Percentiles rank a stretch among this genome's conserved stretches.
These are phyloP conservation scores for Macaca fascicularis DNA, from an alignment of 2,113 vertebrate species.

Conservation along the genomic window T2T-MFA8v1.1 NC_088380.1:135740501-135741000, in stretches of 20 bases:
- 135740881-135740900: background rate
- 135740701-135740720: background rate
- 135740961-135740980: background rate
- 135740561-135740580: background rate
- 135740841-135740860: background rate
- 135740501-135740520: background rate
- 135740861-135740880: background rate
- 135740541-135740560: background rate
- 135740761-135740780: background rate
- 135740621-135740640: background rate
- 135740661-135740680: background rate
- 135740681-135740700: background rate
- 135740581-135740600: background rate
- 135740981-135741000: background rate
- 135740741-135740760: background rate
- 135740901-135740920: background rate
- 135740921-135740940: background rate
- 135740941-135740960: background rate
- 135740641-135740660: background rate
- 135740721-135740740: background rate
- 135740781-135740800: background rate
- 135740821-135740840: background rate
- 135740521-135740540: background rate
- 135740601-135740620: background rate
- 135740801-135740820: background rate